Base-by-base conservation (phyloP, 2,888 invertebrate species). In the Xestia ashworthii region DNA sequence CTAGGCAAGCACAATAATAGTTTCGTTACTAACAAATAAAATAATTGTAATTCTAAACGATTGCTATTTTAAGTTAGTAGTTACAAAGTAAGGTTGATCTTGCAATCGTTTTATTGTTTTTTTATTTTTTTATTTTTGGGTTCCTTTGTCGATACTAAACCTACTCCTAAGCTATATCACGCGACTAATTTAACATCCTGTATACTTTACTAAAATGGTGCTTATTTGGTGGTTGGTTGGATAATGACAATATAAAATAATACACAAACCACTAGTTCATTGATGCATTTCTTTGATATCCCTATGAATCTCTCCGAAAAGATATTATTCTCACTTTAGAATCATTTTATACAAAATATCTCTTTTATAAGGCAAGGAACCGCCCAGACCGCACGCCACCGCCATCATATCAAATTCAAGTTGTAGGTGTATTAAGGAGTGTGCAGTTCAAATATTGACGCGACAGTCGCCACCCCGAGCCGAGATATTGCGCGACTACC, bases 361-460 rank as follows among this genome's bases (percentile, higher is more conserved):
- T n/a, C 38, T 5, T 8, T 9, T 60, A n/a, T 4, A 67, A 50
- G 25, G 68, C 44, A 58, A 64, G 66, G 72, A 19, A 76, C 66
- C 50, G 62, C 22, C 55, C 50, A 76, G 78, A 60, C 64, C 71
- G 65, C 74, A 41, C 72, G 62, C 64, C 32, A 11, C 79, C 48
- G 19, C 64, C 62, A 41, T 53, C 67, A 66, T 60, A 85, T 84
- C 80, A 83, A 86, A 84, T 82, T 83, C 83, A 83, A 76, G 67
- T 80, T 41, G 74, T 73, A 84, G 62, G 77, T 79, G 82, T 84
- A 82, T 88, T 82, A 80, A 65, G 76, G 76, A 86, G 80, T 76
- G 83, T 87, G 80, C 83, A 80, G 87, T 74, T 83, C 89, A 85
- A 88, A 88, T 88, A 88, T 88, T 88, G 87, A 87, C 88, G 75